Evolutionary conservation across 1,140 invertebrate species (phyloP).

Genomic region (Maconellicoccus hirsutus): DNA sequence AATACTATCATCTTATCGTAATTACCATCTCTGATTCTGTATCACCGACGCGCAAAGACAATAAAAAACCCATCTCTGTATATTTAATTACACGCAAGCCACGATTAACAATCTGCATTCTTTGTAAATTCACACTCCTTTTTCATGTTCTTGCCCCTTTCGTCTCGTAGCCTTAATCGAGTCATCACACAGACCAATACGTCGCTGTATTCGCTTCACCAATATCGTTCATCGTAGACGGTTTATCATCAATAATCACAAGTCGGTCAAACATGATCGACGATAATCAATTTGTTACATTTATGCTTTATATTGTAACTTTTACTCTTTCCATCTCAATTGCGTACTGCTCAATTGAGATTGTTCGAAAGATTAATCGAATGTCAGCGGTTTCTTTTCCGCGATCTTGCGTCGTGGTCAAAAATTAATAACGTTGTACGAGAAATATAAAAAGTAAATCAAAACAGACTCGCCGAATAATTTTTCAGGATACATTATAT

Average conservation of each 20-base stretch:
- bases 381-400: no score
- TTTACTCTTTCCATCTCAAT: not conserved
- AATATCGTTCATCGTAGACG: no score
- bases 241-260: not conserved
- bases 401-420: no score
- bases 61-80: not conserved
- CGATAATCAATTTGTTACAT: constrained; percentile 5
- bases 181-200: not conserved
- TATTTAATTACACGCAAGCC: not conserved
- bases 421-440: no score
- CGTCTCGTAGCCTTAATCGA: not conserved
- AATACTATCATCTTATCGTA: not conserved
- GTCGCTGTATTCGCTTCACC: not conserved
- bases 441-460: no score
- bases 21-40: not conserved
- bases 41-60: not conserved
- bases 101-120: constrained; percentile 4
- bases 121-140: constrained; percentile 1
- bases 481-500: no score
- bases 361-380: no score
- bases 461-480: no score
- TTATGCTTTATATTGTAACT: not conserved
- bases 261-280: constrained; percentile 7
- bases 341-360: not conserved
- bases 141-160: not conserved